Evolutionary conservation across 2,888 invertebrate species (phyloP).

Genomic region (Eledona agricola): DNA sequence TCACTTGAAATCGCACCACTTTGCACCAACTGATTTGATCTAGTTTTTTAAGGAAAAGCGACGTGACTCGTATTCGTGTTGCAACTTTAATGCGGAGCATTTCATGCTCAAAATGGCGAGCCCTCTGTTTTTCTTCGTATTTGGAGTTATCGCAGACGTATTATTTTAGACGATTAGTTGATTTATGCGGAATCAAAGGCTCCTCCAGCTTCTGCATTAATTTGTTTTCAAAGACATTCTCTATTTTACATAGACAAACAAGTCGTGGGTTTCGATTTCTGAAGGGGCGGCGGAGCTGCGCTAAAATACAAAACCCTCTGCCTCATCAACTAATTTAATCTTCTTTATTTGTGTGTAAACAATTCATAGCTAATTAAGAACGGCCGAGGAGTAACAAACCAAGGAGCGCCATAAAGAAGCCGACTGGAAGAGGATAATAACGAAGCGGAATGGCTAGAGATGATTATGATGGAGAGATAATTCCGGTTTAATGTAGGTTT

Average conservation of each 20-base stretch:
- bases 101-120: slow-evolving; percentile 5
- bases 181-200: slow-evolving; percentile 35
- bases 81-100: slow-evolving; percentile 14
- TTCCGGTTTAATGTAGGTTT: slow-evolving; percentile 43
- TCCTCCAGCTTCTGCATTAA: slow-evolving; percentile 27
- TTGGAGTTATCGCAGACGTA: slow-evolving; percentile 17
- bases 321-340: slow-evolving; percentile 31
- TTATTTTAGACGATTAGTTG: slow-evolving; percentile 35
- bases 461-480: slow-evolving; percentile 40
- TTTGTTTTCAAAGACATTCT: slow-evolving; percentile 35
- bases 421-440: slow-evolving; percentile 24
- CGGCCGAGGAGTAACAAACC: slow-evolving; percentile 21
- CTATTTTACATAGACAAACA: slow-evolving; percentile 36
- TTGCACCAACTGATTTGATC: slow-evolving; percentile 11
- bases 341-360: slow-evolving; percentile 34
- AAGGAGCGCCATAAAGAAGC: slow-evolving; percentile 30
- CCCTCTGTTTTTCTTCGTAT: slow-evolving; percentile 6
- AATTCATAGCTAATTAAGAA: slow-evolving; percentile 33
- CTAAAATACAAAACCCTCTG: slow-evolving; percentile 30
- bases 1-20: slow-evolving; percentile 10
- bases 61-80: slow-evolving; percentile 17
- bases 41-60: slow-evolving; percentile 11
- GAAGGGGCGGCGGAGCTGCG: slow-evolving; percentile 24
- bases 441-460: slow-evolving; percentile 32
- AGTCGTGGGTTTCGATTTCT: slow-evolving; percentile 32